Conservation (phyloP, 2,888 invertebrate species). For the Pedicia rivosa region DNA sequence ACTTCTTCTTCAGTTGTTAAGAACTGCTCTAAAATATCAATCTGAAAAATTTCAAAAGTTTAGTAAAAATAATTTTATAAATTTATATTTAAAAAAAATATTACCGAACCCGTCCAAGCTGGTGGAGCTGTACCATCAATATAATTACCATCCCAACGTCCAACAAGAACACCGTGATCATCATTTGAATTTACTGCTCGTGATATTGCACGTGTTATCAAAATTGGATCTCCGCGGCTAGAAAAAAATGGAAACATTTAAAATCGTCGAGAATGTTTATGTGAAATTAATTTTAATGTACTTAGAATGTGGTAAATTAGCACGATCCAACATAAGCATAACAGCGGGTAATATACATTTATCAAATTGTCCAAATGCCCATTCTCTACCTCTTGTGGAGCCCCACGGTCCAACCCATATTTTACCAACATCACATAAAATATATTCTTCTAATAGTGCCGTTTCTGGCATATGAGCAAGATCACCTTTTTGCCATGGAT, state of each 20-base stretch:
- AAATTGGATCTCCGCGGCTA: constrained; percentile 53
- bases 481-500: constrained; percentile 72
- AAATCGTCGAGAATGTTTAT: background rate
- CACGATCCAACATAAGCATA: constrained; percentile 52
- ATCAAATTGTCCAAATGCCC: constrained; percentile 74
- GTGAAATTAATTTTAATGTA: constrained; percentile 17
- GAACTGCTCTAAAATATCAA: constrained; percentile 59
- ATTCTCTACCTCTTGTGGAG: constrained; percentile 56
- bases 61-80: too few relatives aligned
- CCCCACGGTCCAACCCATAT: constrained; percentile 68
- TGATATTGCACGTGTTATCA: constrained; percentile 50
- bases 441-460: constrained; percentile 54
- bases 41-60: constrained; percentile 19
- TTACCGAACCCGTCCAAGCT: constrained; percentile 65
- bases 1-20: constrained; percentile 46
- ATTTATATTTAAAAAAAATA: too few relatives aligned
- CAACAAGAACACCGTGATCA: constrained; percentile 52
- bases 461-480: constrained; percentile 58
- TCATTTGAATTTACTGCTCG: constrained; percentile 60
- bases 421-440: constrained; percentile 68
- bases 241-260: background rate
- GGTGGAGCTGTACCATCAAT: constrained; percentile 58
- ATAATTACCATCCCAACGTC: constrained; percentile 60
- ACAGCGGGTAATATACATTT: constrained; percentile 50
- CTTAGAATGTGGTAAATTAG: constrained; percentile 40